Conservation (phyloP, 2,113 vertebrate genomes). For the Myiozetetes cayanensis region DNA sequence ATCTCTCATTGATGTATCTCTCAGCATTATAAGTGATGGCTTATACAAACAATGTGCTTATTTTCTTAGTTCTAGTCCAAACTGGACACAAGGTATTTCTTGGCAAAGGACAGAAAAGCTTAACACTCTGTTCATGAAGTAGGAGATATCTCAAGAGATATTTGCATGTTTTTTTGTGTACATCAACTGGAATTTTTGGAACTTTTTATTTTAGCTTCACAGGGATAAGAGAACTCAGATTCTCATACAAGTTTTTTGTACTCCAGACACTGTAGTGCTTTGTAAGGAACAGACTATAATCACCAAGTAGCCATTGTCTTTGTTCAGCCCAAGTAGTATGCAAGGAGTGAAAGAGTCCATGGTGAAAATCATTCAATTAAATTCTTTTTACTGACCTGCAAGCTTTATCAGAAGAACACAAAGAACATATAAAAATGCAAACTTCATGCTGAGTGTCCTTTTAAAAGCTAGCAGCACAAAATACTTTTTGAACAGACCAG, state of each 20-base stretch:
- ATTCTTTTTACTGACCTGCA: not conserved
- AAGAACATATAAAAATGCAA: not conserved
- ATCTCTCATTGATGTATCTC: not conserved
- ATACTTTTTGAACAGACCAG: not conserved
- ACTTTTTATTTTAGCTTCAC: not conserved
- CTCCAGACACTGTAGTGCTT: not conserved
- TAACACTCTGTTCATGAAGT: not conserved
- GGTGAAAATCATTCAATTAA: not conserved
- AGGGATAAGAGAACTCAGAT: not conserved
- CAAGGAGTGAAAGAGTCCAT: not conserved
- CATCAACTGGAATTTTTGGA: not conserved
- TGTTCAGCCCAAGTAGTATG: not conserved
- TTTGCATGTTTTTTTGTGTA: not conserved
- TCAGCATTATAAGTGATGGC: not conserved
- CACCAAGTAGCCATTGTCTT: not conserved
- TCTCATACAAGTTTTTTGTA: not conserved
- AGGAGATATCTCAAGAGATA: not conserved
- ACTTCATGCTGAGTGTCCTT: not conserved
- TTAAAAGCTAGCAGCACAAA: slow-evolving; percentile 34
- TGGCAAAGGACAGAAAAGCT: not conserved
- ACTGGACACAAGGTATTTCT: not conserved
- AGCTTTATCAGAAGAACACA: not conserved
- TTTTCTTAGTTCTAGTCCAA: not conserved
- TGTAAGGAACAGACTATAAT: not conserved
- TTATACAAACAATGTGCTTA: not conserved